Conservation (phyloP, 2,113 vertebrate genomes). For the Erythrolamprus reginae region DNA sequence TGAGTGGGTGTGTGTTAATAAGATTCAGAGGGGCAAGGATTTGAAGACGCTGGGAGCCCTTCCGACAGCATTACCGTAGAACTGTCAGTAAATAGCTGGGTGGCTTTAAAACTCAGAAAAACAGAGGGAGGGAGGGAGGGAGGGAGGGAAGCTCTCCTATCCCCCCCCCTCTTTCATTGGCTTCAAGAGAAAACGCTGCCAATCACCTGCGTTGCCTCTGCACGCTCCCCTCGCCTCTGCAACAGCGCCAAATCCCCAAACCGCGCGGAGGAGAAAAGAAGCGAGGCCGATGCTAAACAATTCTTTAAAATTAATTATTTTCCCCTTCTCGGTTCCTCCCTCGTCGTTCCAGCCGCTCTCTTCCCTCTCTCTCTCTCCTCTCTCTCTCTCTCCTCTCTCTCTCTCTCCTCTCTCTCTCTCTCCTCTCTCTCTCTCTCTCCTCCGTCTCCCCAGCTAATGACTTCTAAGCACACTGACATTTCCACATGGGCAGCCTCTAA, state of each 20-base stretch:
- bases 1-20: conserved; percentile 60
- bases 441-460: conserved; percentile 50
- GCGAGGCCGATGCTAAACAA: conserved; percentile 62
- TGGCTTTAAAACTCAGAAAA: conserved; percentile 64
- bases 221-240: conserved; percentile 54
- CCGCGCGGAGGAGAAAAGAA: conserved; percentile 54
- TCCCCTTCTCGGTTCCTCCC: conserved; percentile 38
- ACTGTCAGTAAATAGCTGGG: conserved; percentile 65
- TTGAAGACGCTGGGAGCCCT: conserved; percentile 64
- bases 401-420: conserved; percentile 29
- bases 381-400: not conserved
- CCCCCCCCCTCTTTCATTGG: conserved; percentile 26
- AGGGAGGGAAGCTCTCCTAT: conserved; percentile 58
- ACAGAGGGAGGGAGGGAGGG: conserved; percentile 51
- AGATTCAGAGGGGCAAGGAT: conserved; percentile 62
- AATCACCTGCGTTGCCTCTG: conserved; percentile 60
- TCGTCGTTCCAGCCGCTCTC: conserved; percentile 2
- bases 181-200: not conserved
- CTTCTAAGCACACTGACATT: conserved; percentile 64
- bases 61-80: conserved; percentile 58
- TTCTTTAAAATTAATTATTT: conserved; percentile 58
- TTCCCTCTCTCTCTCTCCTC: conserved; percentile 33
- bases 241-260: conserved; percentile 59
- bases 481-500: conserved; percentile 60
- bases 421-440: not conserved